These are phyloP conservation scores for Neosilurus hyrtlii DNA, from an alignment of 2,797 vertebrate genomes.

Conservation along the genomic window DNA sequence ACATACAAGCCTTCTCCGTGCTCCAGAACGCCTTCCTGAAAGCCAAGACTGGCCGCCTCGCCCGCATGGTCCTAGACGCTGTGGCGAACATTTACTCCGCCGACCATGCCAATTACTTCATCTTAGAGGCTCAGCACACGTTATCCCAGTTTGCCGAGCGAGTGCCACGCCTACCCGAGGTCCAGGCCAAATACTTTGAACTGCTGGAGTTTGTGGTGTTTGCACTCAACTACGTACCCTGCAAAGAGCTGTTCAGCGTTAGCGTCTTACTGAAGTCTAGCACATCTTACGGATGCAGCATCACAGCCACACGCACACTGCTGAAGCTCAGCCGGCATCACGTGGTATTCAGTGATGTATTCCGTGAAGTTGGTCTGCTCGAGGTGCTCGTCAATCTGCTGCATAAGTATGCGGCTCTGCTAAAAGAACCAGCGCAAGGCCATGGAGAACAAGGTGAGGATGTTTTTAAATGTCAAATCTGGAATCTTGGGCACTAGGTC, in stretches of 20 bases:
- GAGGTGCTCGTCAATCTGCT: slow-evolving; percentile 97
- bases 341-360: slow-evolving; percentile 94
- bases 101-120: slow-evolving; percentile 94
- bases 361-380: slow-evolving; percentile 94
- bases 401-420: slow-evolving; percentile 94
- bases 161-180: slow-evolving; percentile 86
- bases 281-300: slow-evolving; percentile 88
- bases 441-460: slow-evolving; percentile 84
- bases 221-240: slow-evolving; percentile 96
- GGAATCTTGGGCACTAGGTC: no score
- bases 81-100: slow-evolving; percentile 90
- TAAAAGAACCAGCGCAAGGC: slow-evolving; percentile 89
- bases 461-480: neutral
- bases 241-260: slow-evolving; percentile 97
- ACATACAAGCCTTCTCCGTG: slow-evolving; percentile 93
- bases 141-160: slow-evolving; percentile 94
- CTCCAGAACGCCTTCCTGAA: slow-evolving; percentile 95
- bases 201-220: slow-evolving; percentile 95
- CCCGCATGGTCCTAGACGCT: slow-evolving; percentile 90
- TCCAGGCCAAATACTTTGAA: slow-evolving; percentile 94
- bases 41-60: slow-evolving; percentile 87
- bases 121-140: slow-evolving; percentile 94
- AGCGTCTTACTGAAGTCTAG: slow-evolving; percentile 94
- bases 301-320: slow-evolving; percentile 86
- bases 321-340: slow-evolving; percentile 91